Conservation (phyloP, 2,888 invertebrate species). For the Cenopis cana region DNA sequence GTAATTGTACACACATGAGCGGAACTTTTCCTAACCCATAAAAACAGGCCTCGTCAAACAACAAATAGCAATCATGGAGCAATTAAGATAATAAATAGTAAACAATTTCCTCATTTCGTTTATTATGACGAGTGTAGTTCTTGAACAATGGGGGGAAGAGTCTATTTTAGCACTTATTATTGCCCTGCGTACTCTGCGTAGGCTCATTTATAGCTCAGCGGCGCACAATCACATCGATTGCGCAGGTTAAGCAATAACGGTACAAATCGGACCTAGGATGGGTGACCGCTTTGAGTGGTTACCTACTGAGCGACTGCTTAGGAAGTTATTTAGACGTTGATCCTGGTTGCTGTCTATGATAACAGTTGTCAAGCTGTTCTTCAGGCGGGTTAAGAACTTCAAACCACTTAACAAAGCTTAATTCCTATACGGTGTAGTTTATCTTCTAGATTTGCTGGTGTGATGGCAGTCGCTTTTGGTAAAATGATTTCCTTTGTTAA, state of each 20-base stretch:
- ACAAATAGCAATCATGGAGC: slow-evolving; percentile 10
- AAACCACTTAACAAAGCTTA: no score
- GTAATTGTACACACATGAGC: neutral
- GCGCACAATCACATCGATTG: neutral
- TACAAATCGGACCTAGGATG: neutral
- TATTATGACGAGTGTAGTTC: slow-evolving; percentile 47
- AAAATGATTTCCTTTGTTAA: neutral
- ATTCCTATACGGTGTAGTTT: neutral
- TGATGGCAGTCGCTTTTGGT: neutral
- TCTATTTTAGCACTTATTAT: slow-evolving; percentile 58
- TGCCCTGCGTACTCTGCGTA: neutral
- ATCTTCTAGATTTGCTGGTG: neutral
- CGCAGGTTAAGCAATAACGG: neutral
- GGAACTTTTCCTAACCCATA: neutral
- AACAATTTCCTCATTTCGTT: slow-evolving; percentile 20
- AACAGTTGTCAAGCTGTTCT: neutral
- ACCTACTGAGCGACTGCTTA: neutral
- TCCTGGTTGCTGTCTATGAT: neutral
- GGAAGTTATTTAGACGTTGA: neutral
- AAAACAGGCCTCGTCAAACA: neutral
- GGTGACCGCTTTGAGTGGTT: neutral
- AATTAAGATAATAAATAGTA: slow-evolving; percentile 25
- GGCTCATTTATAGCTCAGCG: neutral
- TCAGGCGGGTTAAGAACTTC: no score
- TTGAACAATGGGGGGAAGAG: slow-evolving; percentile 65